phyloP scores from a whole-genome alignment of 2,888 invertebrate genomes.

The Philonicus albiceps region DNA sequence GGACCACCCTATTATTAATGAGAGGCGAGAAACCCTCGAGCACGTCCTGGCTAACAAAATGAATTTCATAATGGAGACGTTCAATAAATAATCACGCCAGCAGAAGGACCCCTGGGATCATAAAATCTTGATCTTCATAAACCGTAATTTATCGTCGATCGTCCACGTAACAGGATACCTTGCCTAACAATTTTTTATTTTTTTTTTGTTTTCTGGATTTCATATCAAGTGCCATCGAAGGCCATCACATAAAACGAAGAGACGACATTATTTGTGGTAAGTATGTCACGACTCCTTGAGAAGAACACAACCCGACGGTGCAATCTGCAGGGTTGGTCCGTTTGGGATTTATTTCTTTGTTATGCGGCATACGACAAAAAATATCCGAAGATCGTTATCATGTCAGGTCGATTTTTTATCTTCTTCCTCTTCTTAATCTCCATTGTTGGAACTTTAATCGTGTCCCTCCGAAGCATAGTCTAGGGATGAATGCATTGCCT shows the following conservation, averaged over 20 bases:
- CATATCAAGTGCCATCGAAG: not conserved
- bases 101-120: constrained; percentile 11
- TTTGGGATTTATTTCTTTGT: constrained; percentile 39
- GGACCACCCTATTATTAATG: constrained; percentile 25
- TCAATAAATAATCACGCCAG: constrained; percentile 24
- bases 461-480: constrained; percentile 7
- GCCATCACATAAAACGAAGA: constrained; percentile 39
- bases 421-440: constrained; percentile 9
- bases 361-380: not conserved
- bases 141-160: constrained; percentile 11
- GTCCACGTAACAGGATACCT: constrained; percentile 31
- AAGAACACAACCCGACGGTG: not conserved
- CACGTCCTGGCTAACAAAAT: constrained; percentile 11
- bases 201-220: too few relatives aligned
- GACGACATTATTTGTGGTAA: constrained; percentile 46
- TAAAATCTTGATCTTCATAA: constrained; percentile 30
- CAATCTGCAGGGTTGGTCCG: constrained; percentile 23
- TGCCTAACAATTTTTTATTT: not conserved
- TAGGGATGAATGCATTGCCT: constrained; percentile 9
- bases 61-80: constrained; percentile 34
- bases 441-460: constrained; percentile 22
- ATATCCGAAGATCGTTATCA: constrained; percentile 32
- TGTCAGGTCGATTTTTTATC: constrained; percentile 39
- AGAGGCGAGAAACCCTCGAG: not conserved
- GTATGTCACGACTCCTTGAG: constrained; percentile 43